Base-by-base conservation (phyloP, 2,113 vertebrate genomes). In the Cyphomyrus discorhynchus region DNA sequence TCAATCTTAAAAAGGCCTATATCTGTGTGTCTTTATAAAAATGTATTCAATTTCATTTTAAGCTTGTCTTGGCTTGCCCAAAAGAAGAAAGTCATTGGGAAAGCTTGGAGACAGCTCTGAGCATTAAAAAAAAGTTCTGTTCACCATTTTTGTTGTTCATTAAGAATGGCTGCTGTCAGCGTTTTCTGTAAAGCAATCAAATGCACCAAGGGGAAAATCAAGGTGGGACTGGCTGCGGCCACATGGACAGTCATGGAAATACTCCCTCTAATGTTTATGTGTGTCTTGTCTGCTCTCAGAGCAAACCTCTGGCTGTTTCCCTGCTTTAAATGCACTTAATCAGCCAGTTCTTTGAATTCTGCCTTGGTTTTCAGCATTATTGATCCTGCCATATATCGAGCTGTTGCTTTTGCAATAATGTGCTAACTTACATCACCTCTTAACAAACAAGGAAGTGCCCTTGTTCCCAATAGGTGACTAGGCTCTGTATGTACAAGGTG, bases 61-160 rank as follows among this genome's bases (percentile, higher is more conserved):
- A 96, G 96, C 95, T 98, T 98, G 97, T 97, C 96, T 96, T 95
- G 95, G 98, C 97, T 98, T 97, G 96, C 95, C 97, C 98, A 98
- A 98, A 95, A 87, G 85, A 93, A 90, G 91, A 92, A 89, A 84
- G 88, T 94, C 2, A 93, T 98, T 98, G 98, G 97, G 93, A 96
- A 98, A 97, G 97, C 98, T 97, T 95, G 94, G 97, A 98, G 97
- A 97, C 95, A 95, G 96, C 96, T 95, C 96, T 96, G 94, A 96
- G 95, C 96, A 96, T 88, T 77, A 31, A 80, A 42, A 80, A 77
- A 39, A 17, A 95, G 95, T 96, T 89, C 95, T 96, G 96, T 97
- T 97, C 89, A 94, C 95, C 93, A 93, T 96, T 95, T 95, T 94
- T 95, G 95, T 96, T 94, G 95, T 95, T 94, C 95, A 95, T 96